phyloP scores from a whole-genome alignment of 2,888 invertebrate genomes.

The Nasonovia ribisnigri region DNA sequence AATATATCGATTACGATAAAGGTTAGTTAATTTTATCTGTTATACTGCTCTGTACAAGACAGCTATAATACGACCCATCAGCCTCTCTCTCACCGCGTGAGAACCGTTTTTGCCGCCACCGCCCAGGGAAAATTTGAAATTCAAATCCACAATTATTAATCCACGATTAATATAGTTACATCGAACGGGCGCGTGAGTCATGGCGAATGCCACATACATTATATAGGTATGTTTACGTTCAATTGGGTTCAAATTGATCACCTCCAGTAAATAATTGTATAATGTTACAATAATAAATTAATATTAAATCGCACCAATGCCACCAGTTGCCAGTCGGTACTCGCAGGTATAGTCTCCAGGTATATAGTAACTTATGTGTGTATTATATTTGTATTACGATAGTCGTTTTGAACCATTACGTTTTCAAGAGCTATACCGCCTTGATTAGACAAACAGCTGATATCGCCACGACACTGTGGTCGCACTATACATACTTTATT shows the following conservation, averaged over 20 bases:
- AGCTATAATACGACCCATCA: background rate
- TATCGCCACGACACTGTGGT: background rate
- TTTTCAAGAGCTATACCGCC: background rate
- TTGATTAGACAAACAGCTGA: background rate
- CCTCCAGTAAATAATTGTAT: background rate
- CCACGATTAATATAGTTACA: background rate
- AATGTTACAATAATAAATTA: background rate
- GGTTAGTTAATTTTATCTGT: background rate
- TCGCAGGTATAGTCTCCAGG: background rate
- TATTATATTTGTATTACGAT: background rate
- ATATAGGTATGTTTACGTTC: background rate
- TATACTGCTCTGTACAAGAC: background rate
- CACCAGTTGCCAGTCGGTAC: background rate
- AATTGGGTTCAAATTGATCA: background rate
- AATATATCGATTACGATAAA: background rate
- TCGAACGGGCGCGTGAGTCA: background rate
- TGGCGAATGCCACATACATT: too few relatives aligned
- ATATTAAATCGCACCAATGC: background rate
- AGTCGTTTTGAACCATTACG: background rate
- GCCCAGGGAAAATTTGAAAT: background rate
- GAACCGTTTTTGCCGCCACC: background rate
- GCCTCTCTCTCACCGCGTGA: background rate
- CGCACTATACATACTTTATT: background rate
- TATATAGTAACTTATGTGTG: background rate
- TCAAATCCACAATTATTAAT: too few relatives aligned